phyloP scores from a whole-genome alignment of 2,797 vertebrate species.

The Coregonus suidteri region DNA sequence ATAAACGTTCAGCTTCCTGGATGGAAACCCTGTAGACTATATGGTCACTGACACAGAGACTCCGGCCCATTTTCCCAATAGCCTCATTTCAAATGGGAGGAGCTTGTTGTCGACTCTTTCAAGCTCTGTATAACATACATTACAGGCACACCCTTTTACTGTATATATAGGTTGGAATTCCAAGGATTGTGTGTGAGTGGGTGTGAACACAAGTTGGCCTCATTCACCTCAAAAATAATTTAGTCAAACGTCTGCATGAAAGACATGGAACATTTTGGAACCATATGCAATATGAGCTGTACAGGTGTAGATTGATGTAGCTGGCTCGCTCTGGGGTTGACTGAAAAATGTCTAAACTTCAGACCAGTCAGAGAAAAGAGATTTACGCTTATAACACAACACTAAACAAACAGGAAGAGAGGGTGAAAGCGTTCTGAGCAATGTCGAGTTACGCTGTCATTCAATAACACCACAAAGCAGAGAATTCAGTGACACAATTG shows the following conservation, averaged over 20 bases:
- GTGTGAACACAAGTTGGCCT: not conserved
- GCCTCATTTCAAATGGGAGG: not conserved
- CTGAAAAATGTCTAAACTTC: conserved; percentile 23
- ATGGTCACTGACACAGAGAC: conserved; percentile 21
- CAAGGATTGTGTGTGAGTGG: not conserved
- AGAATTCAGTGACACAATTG: conserved; percentile 26
- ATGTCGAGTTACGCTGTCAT: not conserved
- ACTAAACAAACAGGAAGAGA: conserved; percentile 30
- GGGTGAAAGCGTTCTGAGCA: not conserved
- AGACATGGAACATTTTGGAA: not conserved
- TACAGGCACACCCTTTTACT: conserved; percentile 3
- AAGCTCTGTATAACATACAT: not conserved
- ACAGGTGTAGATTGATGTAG: not conserved
- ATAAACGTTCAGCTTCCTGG: conserved; percentile 30
- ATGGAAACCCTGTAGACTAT: conserved; percentile 12
- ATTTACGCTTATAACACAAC: conserved; percentile 55
- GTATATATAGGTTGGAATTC: conserved; percentile 48
- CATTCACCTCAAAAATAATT: not conserved
- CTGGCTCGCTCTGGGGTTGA: not conserved
- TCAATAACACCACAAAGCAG: conserved; percentile 13
- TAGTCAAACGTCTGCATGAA: not conserved
- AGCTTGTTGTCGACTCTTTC: not conserved
- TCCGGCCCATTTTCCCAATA: not conserved
- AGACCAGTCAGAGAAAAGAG: conserved; percentile 44
- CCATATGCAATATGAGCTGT: not conserved